phyloP scores from a whole-genome alignment of 2,797 vertebrate genomes.

The Paratrypauchen microcephalus region DNA sequence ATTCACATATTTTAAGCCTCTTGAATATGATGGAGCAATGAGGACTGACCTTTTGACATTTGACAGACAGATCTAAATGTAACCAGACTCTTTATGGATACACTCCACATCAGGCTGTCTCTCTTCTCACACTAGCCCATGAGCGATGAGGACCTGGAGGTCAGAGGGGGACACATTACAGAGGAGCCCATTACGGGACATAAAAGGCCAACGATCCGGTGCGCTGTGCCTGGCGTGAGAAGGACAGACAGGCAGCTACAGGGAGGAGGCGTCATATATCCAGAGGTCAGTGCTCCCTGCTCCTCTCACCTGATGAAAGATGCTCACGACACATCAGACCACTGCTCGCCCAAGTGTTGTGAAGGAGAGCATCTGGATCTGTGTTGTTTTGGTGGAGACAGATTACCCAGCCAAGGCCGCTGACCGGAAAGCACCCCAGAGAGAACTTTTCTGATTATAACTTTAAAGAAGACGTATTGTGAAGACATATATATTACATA shows the following conservation, averaged over 20 bases:
- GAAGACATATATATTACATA: no score
- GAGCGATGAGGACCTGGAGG: constrained; percentile 46
- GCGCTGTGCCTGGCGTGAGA: constrained; percentile 65
- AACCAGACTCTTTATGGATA: constrained; percentile 11
- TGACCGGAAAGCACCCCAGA: constrained; percentile 60
- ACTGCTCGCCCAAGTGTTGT: constrained; percentile 35
- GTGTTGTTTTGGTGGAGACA: constrained; percentile 35
- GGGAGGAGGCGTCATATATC: constrained; percentile 51
- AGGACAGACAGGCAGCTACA: constrained; percentile 55
- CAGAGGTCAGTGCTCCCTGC: constrained; percentile 52
- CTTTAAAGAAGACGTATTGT: background rate
- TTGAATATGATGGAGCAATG: constrained; percentile 8
- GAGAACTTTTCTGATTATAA: constrained; percentile 21
- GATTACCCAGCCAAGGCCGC: constrained; percentile 29
- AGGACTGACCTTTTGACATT: constrained; percentile 24
- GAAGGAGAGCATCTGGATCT: constrained; percentile 13
- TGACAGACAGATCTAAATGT: constrained; percentile 29
- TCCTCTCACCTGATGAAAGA: constrained; percentile 50
- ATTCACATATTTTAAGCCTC: background rate
- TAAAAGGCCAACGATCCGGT: constrained; percentile 42
- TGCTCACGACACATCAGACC: constrained; percentile 35
- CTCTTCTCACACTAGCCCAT: constrained; percentile 17
- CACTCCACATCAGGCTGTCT: constrained; percentile 19
- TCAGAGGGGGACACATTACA: constrained; percentile 17
- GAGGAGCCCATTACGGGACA: constrained; percentile 42